A percentile compares a stretch with the other conserved stretches of the same genome.
Evolutionary conservation across 2,797 vertebrate genomes (phyloP).

Genomic region (Manis pentadactyla): DNA sequence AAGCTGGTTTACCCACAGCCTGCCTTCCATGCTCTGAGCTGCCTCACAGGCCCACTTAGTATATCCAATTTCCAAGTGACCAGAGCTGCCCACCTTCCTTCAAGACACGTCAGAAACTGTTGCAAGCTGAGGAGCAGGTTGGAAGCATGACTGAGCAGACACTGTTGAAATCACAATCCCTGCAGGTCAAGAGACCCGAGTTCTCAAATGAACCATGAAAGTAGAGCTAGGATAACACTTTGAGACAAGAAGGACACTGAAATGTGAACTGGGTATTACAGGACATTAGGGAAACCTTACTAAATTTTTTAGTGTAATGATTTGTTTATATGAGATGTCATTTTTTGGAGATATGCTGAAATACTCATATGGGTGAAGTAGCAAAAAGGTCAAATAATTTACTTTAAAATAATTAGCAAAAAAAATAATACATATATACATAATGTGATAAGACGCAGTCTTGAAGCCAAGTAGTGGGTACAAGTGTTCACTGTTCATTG

Average conservation of each 20-base stretch:
- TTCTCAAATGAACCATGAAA: neutral
- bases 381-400: neutral
- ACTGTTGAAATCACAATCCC: neutral
- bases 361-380: neutral
- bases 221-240: neutral
- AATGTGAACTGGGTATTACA: neutral
- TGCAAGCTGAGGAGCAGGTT: accelerated
- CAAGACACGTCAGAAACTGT: neutral
- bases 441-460: neutral
- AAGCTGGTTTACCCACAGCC: neutral
- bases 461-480: neutral
- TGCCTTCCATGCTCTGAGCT: neutral
- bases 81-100: neutral
- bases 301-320: neutral
- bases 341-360: neutral
- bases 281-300: neutral
- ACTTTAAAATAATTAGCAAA: neutral
- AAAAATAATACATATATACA: neutral
- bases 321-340: neutral
- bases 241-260: neutral
- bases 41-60: neutral
- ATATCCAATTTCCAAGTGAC: neutral
- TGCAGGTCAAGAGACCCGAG: neutral
- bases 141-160: neutral
- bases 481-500: neutral